phyloP scores from a whole-genome alignment of 2,888 invertebrate species.

The Polyommatus icarus region DNA sequence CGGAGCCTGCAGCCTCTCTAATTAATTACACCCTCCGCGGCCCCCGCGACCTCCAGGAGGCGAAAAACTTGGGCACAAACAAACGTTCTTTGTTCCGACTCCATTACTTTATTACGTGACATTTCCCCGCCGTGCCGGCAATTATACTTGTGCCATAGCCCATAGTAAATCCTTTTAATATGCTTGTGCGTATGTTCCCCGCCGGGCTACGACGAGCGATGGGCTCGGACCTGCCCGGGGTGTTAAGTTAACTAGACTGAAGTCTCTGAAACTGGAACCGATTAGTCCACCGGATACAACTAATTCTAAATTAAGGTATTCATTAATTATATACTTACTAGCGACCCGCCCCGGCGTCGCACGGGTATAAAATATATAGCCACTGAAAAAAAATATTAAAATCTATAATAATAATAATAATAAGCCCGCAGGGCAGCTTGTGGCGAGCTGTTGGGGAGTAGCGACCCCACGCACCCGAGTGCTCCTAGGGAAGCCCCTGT shows the following conservation, averaged over 20 bases:
- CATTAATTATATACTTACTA: no score
- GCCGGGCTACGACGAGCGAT: background rate
- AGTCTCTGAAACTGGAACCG: background rate
- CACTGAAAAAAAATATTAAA: no score
- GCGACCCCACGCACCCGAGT: no score
- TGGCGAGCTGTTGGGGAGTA: no score
- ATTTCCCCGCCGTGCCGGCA: background rate
- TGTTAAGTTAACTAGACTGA: background rate
- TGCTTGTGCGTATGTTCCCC: background rate
- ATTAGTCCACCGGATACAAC: background rate
- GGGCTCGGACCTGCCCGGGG: background rate
- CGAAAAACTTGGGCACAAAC: conserved; percentile 26
- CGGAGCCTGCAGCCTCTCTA: conserved; percentile 35
- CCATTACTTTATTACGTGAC: conserved; percentile 13
- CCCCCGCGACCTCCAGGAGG: background rate
- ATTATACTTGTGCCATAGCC: no score
- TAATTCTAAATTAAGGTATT: background rate
- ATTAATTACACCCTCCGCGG: conserved; percentile 31
- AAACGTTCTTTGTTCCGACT: conserved; percentile 20
- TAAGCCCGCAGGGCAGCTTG: no score
- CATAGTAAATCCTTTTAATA: no score
- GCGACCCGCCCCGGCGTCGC: no score
- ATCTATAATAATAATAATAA: no score
- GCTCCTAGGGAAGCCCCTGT: no score
- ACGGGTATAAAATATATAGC: no score